A percentile compares a stretch with the other conserved stretches of the same genome.
phyloP scores from a whole-genome alignment of 2,888 invertebrate species.

The Malacosoma neustria region DNA sequence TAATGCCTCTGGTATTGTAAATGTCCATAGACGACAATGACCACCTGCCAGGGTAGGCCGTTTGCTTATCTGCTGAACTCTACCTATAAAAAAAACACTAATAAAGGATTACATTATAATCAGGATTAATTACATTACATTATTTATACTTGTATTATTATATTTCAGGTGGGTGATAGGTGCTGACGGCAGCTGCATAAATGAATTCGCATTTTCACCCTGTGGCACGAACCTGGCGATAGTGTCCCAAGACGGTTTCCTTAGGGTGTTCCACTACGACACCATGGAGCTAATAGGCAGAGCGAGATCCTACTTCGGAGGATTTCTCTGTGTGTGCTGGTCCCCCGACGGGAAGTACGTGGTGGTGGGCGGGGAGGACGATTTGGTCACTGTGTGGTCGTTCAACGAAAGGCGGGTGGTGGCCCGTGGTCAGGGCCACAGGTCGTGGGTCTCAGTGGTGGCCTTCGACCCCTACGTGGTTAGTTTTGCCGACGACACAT shows the following conservation, averaged over 20 bases:
- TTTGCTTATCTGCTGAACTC: too few species aligned
- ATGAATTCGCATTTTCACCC: constrained; percentile 98
- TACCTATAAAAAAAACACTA: too few species aligned
- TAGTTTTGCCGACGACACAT: constrained; percentile 78
- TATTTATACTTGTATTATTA: too few species aligned
- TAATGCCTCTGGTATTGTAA: too few species aligned
- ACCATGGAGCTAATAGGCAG: constrained; percentile 96
- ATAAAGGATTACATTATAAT: too few species aligned
- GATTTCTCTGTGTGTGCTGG: constrained; percentile 98
- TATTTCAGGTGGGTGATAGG: constrained; percentile 87
- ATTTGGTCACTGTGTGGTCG: constrained; percentile 98
- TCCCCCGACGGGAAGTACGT: constrained; percentile 97
- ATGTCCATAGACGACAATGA: too few species aligned
- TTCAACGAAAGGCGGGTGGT: constrained; percentile 93
- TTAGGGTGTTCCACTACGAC: constrained; percentile 97
- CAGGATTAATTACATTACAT: too few species aligned
- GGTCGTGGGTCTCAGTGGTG: constrained; percentile 98
- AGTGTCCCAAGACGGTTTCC: constrained; percentile 95
- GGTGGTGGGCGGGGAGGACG: constrained; percentile 98
- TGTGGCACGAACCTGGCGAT: constrained; percentile 94
- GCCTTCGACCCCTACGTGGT: constrained; percentile 93
- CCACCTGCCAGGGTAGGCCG: too few species aligned
- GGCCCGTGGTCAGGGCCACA: constrained; percentile 97
- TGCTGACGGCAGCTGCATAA: constrained; percentile 87
- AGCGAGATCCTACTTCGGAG: constrained; percentile 98